Conservation (phyloP, 53 echinoderm and acorn worm species). For the Holothuria scabra region DNA sequence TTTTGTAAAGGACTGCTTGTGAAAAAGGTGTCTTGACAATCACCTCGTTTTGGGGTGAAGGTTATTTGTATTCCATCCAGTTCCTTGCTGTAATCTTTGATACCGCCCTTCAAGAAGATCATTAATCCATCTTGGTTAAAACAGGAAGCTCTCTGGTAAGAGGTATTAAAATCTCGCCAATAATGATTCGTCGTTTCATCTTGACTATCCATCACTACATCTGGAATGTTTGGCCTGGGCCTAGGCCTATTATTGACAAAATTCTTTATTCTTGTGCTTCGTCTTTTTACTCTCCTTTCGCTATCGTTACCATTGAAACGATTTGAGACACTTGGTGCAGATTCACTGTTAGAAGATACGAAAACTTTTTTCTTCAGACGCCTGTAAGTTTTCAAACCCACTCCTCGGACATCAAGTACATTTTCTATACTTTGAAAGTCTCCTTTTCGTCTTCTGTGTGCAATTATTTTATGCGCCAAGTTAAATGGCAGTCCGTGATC, state of each 20-base stretch:
- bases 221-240: too few species aligned
- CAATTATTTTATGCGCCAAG: constrained; percentile 25
- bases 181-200: too few species aligned
- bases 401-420: constrained; percentile 24
- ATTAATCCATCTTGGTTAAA: constrained; percentile 11
- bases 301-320: too few species aligned
- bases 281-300: too few species aligned
- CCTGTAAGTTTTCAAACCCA: not conserved
- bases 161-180: too few species aligned
- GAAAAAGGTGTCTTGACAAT: too few species aligned
- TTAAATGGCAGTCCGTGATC: constrained; percentile 7
- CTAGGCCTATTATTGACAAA: too few species aligned
- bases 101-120: constrained; percentile 21
- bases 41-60: constrained; percentile 5
- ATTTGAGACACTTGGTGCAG: too few species aligned
- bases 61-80: constrained; percentile 31
- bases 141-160: not conserved
- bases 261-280: too few species aligned
- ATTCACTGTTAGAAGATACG: not conserved
- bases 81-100: constrained; percentile 25
- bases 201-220: too few species aligned
- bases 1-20: too few species aligned
- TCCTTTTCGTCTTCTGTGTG: constrained; percentile 28
- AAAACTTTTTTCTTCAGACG: constrained; percentile 16
- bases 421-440: constrained; percentile 1